Base-by-base conservation (phyloP, 2,888 invertebrate genomes). In the Creontiades dilutus region DNA sequence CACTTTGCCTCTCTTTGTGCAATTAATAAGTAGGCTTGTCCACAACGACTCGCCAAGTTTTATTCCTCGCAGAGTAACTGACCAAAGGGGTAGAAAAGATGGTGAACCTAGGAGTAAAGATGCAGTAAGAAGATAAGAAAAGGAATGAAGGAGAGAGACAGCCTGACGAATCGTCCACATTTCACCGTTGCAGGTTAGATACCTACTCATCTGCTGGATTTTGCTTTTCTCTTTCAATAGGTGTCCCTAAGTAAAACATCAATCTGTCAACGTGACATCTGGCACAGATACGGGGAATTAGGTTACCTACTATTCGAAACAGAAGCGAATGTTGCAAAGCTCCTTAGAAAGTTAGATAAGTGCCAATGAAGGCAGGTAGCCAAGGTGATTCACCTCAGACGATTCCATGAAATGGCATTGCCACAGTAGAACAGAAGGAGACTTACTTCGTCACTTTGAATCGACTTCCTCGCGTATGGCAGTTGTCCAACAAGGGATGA, bases 381-480 rank as follows among this genome's bases (percentile, higher is more conserved):
- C 88, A 88, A 88, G 88, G 88, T 88, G 88, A 88, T 28, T 88
- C 88, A 88, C 88, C 88, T 88, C 78, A 55, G 80, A 57, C 78
- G 88, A 88, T 78, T 37, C 76, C 75, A 23, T 86, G 46, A 57
- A 57, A 85, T 16, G 85, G 57, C 57, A 61, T 57, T 61, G 19
- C 61, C 68, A 68, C 61, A 85, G 28, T 57, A 82, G n/a, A 85
- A 82, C 27, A 46, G 16, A 78, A 46, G 46, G 11, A 9, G n/a
- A 78, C 37, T 82, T 82, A 82, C 82, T 52, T 82, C 82, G 82
- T 82, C 52, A 19, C 19, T 23, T n/a, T 82, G 78, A 28, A 28
- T 46, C 16, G 47, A 46, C 14, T 37, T 46, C 0, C n/a, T 11
- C 12, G 47, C 37, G n/a, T 23, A 9, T 0, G 68, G 68, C 27